These are phyloP conservation scores for Microctonus brassicae DNA, from an alignment of 2,888 invertebrate species.

Conservation along the genomic window DNA sequence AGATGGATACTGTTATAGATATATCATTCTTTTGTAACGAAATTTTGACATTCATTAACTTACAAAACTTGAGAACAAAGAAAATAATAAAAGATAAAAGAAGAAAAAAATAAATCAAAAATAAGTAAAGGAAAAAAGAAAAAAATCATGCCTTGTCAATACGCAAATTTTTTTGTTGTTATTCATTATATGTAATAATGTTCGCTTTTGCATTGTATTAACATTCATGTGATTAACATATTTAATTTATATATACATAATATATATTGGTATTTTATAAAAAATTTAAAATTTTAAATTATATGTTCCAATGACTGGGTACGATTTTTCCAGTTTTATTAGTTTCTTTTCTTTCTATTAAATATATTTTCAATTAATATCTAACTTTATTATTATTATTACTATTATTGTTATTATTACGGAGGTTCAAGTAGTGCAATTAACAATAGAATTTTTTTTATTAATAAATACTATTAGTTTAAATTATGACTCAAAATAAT, in stretches of 20 bases:
- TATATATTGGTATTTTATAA: not conserved
- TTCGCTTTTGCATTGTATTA: not conserved
- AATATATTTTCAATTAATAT: not conserved
- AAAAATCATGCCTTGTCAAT: not conserved
- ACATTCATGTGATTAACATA: not conserved
- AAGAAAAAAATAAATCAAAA: not conserved
- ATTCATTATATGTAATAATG: not conserved
- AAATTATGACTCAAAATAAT: no score
- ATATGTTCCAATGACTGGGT: not conserved
- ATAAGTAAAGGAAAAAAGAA: no score
- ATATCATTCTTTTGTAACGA: not conserved
- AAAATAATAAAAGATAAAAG: not conserved
- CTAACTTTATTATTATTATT: not conserved
- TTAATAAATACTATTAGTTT: no score
- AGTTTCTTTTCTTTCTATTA: not conserved
- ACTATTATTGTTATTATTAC: no score
- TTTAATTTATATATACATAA: not conserved
- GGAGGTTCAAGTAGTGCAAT: no score
- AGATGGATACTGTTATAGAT: not conserved
- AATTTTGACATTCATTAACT: not conserved
- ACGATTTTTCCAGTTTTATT: conserved; percentile 11
- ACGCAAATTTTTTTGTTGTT: not conserved
- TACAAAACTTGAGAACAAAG: not conserved
- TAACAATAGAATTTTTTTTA: no score
- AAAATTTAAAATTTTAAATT: not conserved